Evolutionary conservation across 2,113 vertebrate species (phyloP), one percentile per base, ranked within the genome.

Genomic region (Cervus canadensis): DNA sequence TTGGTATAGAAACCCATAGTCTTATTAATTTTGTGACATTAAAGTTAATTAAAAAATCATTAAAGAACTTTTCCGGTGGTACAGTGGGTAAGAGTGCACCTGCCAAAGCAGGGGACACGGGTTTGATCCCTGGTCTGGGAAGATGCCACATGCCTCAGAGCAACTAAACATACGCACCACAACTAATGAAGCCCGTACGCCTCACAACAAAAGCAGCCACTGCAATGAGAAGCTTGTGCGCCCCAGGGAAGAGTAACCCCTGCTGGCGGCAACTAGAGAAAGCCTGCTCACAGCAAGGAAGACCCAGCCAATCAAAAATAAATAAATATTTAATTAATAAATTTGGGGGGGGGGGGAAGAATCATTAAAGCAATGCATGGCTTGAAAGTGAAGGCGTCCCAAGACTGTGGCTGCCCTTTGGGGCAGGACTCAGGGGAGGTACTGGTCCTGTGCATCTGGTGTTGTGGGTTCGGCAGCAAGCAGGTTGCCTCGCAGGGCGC

Each of bases 371-470:
- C 59, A 78, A 97, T 88, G 13, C 25, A 12, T n/a, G 62, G 17
- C 43, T 94, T 89, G 7, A 40, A 91, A 78, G 59, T 40, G 23
- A 57, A 52, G 15, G 28, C 15, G 13, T 36, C 43, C 87, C 6
- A 33, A 57, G 52, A 33, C 6, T 1, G 62, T 79, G 79, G 12
- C 3, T 21, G 25, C 7, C 45, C 17, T 15, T 25, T 1, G 25
- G 30, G 0, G 0, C 5, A 0, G 4, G 21, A 16, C 26, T 4
- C 8, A 1, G 1, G 23, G n/a, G 52, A 59, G 0, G 89, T 98
- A 98, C 97, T 93, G 28, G 98, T 99, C 98, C 99, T 99, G 9
- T 98, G 98, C 36, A 97, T 94, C 23, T 82, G 36, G 98, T 98
- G 0, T 89, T 97, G 62, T 97, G 98, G 0, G 94, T 98, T 99